Evolutionary conservation across 2,888 invertebrate genomes (phyloP), one percentile per base, ranked within the genome.

Genomic region (Flexamia atlantica): DNA sequence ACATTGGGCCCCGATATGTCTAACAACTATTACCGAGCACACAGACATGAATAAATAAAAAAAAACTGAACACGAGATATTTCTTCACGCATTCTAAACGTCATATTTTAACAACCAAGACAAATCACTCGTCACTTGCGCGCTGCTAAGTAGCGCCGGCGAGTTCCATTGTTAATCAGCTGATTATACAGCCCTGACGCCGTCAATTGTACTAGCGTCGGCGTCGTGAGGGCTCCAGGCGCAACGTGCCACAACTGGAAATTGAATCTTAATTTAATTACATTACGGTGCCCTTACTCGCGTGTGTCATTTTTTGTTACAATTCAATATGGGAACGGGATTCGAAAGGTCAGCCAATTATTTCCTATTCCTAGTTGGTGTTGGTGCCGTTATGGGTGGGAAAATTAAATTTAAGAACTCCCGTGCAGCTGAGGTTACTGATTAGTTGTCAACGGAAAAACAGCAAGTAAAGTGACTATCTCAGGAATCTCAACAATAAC

Each of bases 241-340:
- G 28, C 60, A 60, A n/a, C 36, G 68, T n/a, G n/a, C 12, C 23
- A 12, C 36, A 72, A 42, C 40, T 72, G 72, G 72, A 72, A 72
- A 72, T 72, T 72, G 72, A 72, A 72, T 72, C 72, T 72, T 72
- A 72, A 72, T 72, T 72, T 72, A 72, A 72, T 72, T 72, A 72
- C 72, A 72, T 42, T 36, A 72, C 20, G 30, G 72, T 25, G 40
- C 72, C 36, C 25, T n/a, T 40, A 72, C 72, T 40, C 72, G 20
- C 20, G 70, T 70, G 68, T 72, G 72, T 72, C 72, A 72, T 72
- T 72, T 72, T 72, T 72, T 72, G 42, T 72, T 72, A 72, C 72
- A 40, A 42, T 72, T 72, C 32, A 72, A 40, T 72, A 72, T 68
- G 68, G 68, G 40, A 42, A 72, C 72, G 23, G 42, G n/a, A 23